A percentile compares a stretch with the other conserved stretches of the same genome.
phyloP scores from a whole-genome alignment of 2,888 invertebrate genomes.

The Leptarthrus brevirostris region DNA sequence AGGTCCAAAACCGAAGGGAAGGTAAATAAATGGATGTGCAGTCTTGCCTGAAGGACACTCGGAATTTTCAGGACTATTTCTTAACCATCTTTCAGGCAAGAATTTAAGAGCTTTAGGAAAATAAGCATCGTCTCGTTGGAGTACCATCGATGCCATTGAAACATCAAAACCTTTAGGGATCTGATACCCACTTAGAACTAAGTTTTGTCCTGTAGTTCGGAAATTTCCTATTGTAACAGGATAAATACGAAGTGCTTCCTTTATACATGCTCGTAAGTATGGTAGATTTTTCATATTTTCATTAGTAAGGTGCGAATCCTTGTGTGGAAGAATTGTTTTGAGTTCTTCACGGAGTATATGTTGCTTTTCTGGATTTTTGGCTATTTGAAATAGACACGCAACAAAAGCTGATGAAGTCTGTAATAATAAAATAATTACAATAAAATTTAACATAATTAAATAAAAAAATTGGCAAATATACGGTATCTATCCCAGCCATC shows the following conservation, averaged over 20 bases:
- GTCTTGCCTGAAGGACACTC: constrained; percentile 55
- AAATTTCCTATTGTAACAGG: constrained; percentile 72
- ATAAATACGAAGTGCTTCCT: constrained; percentile 76
- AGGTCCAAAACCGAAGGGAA: no score
- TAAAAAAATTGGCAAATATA: constrained; percentile 65
- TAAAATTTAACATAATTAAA: neutral
- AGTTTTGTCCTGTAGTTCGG: constrained; percentile 70
- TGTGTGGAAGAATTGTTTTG: constrained; percentile 64
- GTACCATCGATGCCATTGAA: constrained; percentile 77
- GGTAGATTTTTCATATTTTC: constrained; percentile 68
- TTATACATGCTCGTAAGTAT: constrained; percentile 80
- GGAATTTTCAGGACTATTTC: constrained; percentile 34
- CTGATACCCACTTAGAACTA: constrained; percentile 73
- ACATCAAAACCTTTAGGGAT: constrained; percentile 75
- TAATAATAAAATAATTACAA: constrained; percentile 51
- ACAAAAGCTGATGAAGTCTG: constrained; percentile 72
- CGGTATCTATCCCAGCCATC: constrained; percentile 79
- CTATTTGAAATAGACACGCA: constrained; percentile 72
- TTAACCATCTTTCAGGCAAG: constrained; percentile 78
- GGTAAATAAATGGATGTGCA: constrained; percentile 59
- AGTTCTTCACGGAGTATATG: constrained; percentile 72
- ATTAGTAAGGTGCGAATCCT: constrained; percentile 64
- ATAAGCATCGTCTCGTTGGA: constrained; percentile 73
- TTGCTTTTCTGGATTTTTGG: constrained; percentile 74
- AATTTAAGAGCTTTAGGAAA: constrained; percentile 67